Percentiles rank a stretch among this genome's conserved stretches.
phyloP scores from a whole-genome alignment of 2,888 invertebrate genomes.

The Caenorhabditis auriculariae region DNA sequence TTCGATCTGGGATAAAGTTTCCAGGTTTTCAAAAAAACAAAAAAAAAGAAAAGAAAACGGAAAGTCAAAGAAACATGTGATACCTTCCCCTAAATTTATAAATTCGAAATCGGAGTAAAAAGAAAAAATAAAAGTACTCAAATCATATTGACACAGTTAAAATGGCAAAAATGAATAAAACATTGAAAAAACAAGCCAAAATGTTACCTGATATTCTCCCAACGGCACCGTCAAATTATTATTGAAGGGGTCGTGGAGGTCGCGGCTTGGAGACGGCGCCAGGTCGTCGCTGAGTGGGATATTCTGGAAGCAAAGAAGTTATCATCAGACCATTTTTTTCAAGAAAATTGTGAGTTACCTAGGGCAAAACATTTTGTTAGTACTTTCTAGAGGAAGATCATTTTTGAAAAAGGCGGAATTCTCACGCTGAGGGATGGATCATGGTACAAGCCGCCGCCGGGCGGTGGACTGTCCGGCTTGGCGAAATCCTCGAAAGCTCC shows the following conservation, averaged over 20 bases:
- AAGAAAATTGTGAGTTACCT: background rate
- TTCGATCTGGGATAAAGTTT: no score
- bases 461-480: constrained; percentile 12
- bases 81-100: no score
- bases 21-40: no score
- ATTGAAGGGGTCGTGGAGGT: constrained; percentile 1
- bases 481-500: constrained; percentile 9
- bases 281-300: constrained; percentile 21
- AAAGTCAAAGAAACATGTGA: no score
- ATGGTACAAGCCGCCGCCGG: constrained; percentile 2
- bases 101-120: no score
- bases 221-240: constrained; percentile 6
- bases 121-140: no score
- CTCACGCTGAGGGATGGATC: constrained; percentile 1
- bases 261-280: constrained; percentile 3
- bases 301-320: constrained; percentile 9
- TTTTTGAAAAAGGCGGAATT: background rate
- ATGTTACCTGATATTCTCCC: no score
- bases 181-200: no score
- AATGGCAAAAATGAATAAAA: no score
- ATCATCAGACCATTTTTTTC: constrained; percentile 1
- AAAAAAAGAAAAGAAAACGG: no score
- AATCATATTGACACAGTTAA: no score
- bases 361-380: background rate
- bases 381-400: background rate